A percentile compares a stretch with the other conserved stretches of the same genome.
These are phyloP conservation scores for Harpagifer antarcticus DNA, from an alignment of 2,797 vertebrate genomes.

Conservation along the genomic window DNA sequence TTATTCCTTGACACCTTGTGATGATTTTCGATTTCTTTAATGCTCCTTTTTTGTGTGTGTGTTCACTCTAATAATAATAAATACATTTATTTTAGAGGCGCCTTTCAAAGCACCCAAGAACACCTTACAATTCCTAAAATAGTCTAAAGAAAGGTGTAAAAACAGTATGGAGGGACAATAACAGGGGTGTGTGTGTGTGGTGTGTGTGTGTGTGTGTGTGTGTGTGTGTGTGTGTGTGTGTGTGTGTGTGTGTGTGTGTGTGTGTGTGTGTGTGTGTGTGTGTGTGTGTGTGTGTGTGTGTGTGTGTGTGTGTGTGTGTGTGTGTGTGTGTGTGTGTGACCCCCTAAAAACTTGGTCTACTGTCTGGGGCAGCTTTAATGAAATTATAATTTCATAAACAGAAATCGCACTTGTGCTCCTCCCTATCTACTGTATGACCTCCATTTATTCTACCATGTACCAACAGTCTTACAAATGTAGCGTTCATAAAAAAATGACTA, in stretches of 20 bases:
- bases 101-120: too few species aligned
- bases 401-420: slow-evolving; percentile 3
- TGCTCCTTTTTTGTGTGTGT: slow-evolving; percentile 37
- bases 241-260: slow-evolving; percentile 24
- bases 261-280: slow-evolving; percentile 25
- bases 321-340: neutral
- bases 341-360: neutral
- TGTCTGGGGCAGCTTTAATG: neutral
- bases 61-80: neutral
- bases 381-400: slow-evolving; percentile 8
- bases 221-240: slow-evolving; percentile 7
- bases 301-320: slow-evolving; percentile 22
- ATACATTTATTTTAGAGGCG: too few species aligned
- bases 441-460: neutral
- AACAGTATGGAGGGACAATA: too few species aligned
- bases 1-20: slow-evolving; percentile 43
- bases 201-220: too few species aligned
- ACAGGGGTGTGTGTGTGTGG: too few species aligned
- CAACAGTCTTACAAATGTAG: neutral
- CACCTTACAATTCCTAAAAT: too few species aligned
- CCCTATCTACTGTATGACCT: neutral
- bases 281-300: slow-evolving; percentile 28
- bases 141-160: too few species aligned
- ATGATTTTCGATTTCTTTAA: slow-evolving; percentile 63
- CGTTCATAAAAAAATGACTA: neutral